Base-by-base conservation (phyloP, 2,797 vertebrate species). In the Onychomys arenicola region DNA sequence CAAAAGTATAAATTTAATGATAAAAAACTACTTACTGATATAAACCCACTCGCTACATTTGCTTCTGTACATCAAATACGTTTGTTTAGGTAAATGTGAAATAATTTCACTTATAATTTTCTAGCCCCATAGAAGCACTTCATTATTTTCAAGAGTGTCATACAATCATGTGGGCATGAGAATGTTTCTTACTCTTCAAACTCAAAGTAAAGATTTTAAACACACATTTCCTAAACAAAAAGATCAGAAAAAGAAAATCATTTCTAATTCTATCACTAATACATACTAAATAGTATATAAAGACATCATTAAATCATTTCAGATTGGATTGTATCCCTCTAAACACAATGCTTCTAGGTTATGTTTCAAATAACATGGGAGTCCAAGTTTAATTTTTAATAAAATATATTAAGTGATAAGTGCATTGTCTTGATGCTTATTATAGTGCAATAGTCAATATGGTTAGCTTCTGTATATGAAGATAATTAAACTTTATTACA, bases 401-500 rank as follows among this genome's bases (percentile, higher is more conserved):
- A 91, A 89, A 95, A 93, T 65, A 94, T 63, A 92, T n/a, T 88
- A 78, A 63, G 80, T 97, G 83, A 82, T 95, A 96, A 97, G 37
- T 73, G 27, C 32, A 88, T 91, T 88, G 7, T 82, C 88, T 10
- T 86, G 63, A 96, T 98, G 82, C 89, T 92, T 59, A 34, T 94
- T 59, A 34, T 92, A 84, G 73, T 93, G 27, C 69, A 98, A 89
- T 97, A 97, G 98, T 98, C 91, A 98, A 96, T 97, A 96, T 2
- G 6, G 81, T 94, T 98, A 96, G 89, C 88, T 92, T 4, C 2
- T 91, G 71, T 97, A 87, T 96, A 97, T 76, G 97, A 98, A 97
- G 63, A 76, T 96, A 84, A 98, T 97, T 97, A 98, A 98, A 97
- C 91, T 98, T 98, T 97, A 97, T 97, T 97, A 89, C 55, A 97